These are phyloP conservation scores for Lathronympha strigana DNA, from an alignment of 2,888 invertebrate genomes.

Conservation along the genomic window DNA sequence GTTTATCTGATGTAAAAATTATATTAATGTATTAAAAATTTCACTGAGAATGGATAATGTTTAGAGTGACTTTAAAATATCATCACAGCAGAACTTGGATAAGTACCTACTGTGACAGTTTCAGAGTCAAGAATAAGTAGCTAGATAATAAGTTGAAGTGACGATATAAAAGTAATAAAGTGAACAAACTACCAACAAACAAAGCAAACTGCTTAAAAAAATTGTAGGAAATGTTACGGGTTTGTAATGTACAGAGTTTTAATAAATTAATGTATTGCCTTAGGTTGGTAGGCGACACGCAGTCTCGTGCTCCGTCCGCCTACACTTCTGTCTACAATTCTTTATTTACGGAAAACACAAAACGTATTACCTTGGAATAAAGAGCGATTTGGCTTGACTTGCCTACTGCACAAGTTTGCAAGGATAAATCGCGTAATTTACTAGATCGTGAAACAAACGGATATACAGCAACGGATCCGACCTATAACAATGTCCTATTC, in stretches of 20 bases:
- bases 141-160: too few relatives aligned
- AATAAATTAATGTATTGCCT: constrained; percentile 45
- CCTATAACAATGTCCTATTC: constrained; percentile 64
- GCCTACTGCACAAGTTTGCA: constrained; percentile 46
- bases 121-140: too few relatives aligned
- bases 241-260: constrained; percentile 5
- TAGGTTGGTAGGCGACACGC: constrained; percentile 54
- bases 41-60: too few relatives aligned
- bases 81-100: too few relatives aligned
- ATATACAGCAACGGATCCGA: constrained; percentile 58
- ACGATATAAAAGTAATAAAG: too few relatives aligned
- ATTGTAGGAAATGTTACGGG: too few relatives aligned
- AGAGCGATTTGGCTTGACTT: constrained; percentile 4
- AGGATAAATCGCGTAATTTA: constrained; percentile 61
- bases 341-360: neutral
- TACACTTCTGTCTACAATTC: constrained; percentile 24
- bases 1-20: too few relatives aligned
- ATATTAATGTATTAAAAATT: too few relatives aligned
- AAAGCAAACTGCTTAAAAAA: too few relatives aligned
- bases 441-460: constrained; percentile 59
- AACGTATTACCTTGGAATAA: constrained; percentile 3
- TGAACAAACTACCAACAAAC: too few relatives aligned
- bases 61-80: too few relatives aligned
- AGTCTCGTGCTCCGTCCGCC: constrained; percentile 51
- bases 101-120: too few relatives aligned